Base-by-base conservation (phyloP, 2,888 invertebrate species). In the Drosophila pseudotakahashii region DNA sequence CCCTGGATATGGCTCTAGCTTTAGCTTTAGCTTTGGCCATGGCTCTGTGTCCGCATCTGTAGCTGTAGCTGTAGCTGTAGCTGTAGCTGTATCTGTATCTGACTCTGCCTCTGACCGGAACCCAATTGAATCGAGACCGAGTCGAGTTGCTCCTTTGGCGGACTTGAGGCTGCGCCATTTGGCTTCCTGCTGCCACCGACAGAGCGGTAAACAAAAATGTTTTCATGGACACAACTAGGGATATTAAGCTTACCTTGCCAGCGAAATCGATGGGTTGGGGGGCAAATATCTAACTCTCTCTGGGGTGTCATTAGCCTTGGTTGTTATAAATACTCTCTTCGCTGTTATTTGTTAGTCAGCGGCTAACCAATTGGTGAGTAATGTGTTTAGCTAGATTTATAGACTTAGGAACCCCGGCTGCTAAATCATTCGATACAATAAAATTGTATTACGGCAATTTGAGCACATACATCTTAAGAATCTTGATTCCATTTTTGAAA, bases 131-230 rank as follows among this genome's bases (percentile, higher is more conserved):
- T 62, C 53, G 48, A 50, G 47, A 39, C 37, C 57, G 48, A 50
- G 44, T 16, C 45, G 55, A 60, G 44, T 14, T 32, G 58, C 45
- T 36, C 51, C 64, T 52, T 64, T 76, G 47, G 62, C 41, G 62
- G 51, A 55, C 68, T 66, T 45, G 68, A 55, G 69, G 51, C 62
- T 64, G 30, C n/a, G n/a, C 67, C 19, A 32, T 23, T 62, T 61
- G 61, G 61, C 64, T 62, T 64, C 52, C 61, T 37, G 26, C 41
- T 62, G 66, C 64, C 57, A 45, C 19, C 51, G 52, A 7, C 45
- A 39, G 44, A 60, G 37, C 50, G 66, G 76, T 78, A 81, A 79
- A 80, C 76, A 76, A 73, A 76, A 82, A 60, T 80, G 66, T 81
- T 64, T 77, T 73, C 62, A 70, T 48, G 44, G 50, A 69, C 61